Evolutionary conservation across 2,888 invertebrate species (phyloP).

Genomic region (Myopa testacea): DNA sequence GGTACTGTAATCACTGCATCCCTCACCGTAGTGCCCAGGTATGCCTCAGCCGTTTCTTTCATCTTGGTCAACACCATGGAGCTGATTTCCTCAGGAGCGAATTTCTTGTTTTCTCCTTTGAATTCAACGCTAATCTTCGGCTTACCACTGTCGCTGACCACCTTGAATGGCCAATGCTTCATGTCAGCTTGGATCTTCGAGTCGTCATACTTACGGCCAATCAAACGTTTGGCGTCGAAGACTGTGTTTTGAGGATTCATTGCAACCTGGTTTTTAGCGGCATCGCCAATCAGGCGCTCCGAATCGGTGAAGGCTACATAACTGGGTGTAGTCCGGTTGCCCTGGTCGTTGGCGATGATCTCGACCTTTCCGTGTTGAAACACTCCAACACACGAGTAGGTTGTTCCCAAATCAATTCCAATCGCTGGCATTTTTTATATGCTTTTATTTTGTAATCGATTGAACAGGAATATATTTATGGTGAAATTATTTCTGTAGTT

Average conservation of each 20-base stretch:
- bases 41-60: conserved; percentile 93
- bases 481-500: not conserved
- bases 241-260: conserved; percentile 92
- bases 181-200: conserved; percentile 91
- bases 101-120: conserved; percentile 89
- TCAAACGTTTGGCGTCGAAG: conserved; percentile 94
- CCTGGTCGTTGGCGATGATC: conserved; percentile 86
- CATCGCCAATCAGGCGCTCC: conserved; percentile 85
- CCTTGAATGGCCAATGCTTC: conserved; percentile 95
- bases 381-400: conserved; percentile 86
- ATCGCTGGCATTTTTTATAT: conserved; percentile 72
- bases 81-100: conserved; percentile 92
- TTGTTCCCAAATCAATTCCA: conserved; percentile 89
- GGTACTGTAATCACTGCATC: conserved; percentile 93
- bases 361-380: conserved; percentile 87
- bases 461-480: not conserved
- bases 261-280: conserved; percentile 86
- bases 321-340: conserved; percentile 84
- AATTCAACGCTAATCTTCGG: conserved; percentile 86
- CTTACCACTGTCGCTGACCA: conserved; percentile 82
- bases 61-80: conserved; percentile 94
- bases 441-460: conserved; percentile 3
- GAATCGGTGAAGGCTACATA: conserved; percentile 86
- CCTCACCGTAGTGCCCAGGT: conserved; percentile 84
- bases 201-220: conserved; percentile 91